Base-by-base conservation (phyloP, 2,888 invertebrate genomes). In the Eupithecia centaureata region DNA sequence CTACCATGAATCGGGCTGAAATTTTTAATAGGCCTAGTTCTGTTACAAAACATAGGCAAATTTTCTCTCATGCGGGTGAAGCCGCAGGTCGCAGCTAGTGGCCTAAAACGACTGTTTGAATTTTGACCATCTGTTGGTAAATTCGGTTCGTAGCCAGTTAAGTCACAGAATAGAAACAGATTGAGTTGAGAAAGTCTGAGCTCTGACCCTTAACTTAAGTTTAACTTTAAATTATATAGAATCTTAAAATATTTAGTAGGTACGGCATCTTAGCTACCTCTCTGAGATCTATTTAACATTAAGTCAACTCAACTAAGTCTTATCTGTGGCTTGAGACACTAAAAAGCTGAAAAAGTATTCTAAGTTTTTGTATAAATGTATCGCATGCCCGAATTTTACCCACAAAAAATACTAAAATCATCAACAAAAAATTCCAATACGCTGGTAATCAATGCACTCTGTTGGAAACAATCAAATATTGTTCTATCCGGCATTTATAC, bases 391-490 rank as follows among this genome's bases (percentile, higher is more conserved):
- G 18, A 30, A 30, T 57, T 3, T 57, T 57, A 47, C 32, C 32
- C 22, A 22, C 32, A 32, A 7, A 32, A 30, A 57, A 27, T 28
- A 56, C 27, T 56, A 56, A 56, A 57, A 57, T 32, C 57, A 57
- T 32, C 57, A 57, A 8, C 52, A 15, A 8, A 32, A 22, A 57
- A n/a, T 2, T 57, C 32, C 32, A 57, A 57, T 30, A 22, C 18
- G 57, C 18, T 58, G 32, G 22, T 61, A 68, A 68, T 66, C 65
- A 62, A 57, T 22, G 51, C 56, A 27, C 25, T 59, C 62, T 22
- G 65, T 62, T 62, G 63, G 63, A 63, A 68, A 65, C 56, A 38
- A 33, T 63, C 58, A 68, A 70, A 67, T 73, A 70, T 70, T 65
- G 65, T 63, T 63, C 18, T 38, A 67, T 66, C 64, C 30, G 30